A percentile compares a stretch with the other conserved stretches of the same genome.
phyloP scores from a whole-genome alignment of 1,140 invertebrate genomes.

The Papilio glaucus region DNA sequence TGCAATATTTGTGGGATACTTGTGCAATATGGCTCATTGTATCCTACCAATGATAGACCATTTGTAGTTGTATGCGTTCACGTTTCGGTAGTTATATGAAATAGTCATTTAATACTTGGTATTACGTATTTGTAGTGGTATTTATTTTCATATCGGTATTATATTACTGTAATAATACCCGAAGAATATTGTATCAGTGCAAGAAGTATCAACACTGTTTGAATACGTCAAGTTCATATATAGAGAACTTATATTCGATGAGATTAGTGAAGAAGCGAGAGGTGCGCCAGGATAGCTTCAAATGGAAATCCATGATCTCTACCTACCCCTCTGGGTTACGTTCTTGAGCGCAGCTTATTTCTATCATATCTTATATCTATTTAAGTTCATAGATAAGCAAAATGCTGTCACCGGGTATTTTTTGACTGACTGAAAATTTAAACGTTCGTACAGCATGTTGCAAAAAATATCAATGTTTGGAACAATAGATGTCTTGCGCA shows the following conservation, averaged over 20 bases:
- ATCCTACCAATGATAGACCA: background rate
- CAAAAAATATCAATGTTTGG: background rate
- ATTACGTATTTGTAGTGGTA: background rate
- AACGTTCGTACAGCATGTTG: background rate
- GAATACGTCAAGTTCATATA: background rate
- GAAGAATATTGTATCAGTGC: background rate
- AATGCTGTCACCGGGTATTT: background rate
- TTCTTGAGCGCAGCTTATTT: no score
- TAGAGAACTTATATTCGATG: no score
- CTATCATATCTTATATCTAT: no score
- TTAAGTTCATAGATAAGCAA: no score
- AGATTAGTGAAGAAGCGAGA: no score
- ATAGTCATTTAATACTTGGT: background rate
- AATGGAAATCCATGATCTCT: no score
- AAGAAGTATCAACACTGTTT: background rate
- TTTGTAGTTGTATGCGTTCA: background rate
- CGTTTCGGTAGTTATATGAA: background rate
- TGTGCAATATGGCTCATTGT: conserved; percentile 4
- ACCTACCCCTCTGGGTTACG: no score
- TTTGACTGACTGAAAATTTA: background rate
- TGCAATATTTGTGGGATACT: background rate
- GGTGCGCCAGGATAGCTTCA: no score
- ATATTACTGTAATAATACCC: conserved; percentile 4
- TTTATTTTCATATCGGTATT: conserved; percentile 4
- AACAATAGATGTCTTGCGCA: background rate